Evolutionary conservation across 1,140 invertebrate genomes (phyloP).

Genomic region (Maniola jurtina): DNA sequence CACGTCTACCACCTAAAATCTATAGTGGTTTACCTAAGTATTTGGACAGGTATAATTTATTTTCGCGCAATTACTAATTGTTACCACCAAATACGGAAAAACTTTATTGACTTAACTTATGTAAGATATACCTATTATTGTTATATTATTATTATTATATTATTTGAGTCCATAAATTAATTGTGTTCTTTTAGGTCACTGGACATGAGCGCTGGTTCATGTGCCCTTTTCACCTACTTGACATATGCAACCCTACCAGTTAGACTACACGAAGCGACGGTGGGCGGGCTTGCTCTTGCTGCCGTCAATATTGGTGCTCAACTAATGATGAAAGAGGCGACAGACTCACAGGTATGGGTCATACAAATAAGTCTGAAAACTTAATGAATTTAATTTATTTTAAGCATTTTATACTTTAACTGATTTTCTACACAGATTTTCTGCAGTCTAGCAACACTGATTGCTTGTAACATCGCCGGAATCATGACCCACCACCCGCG

Average conservation of each 20-base stretch:
- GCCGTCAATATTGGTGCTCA: slow-evolving; percentile 81
- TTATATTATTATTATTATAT: too few species aligned
- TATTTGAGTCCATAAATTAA: neutral
- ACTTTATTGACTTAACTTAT: too few species aligned
- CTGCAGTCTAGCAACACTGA: slow-evolving; percentile 84
- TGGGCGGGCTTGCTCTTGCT: slow-evolving; percentile 85
- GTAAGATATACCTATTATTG: too few species aligned
- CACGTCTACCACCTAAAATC: too few species aligned
- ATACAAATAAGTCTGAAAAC: too few species aligned
- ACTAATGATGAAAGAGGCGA: slow-evolving; percentile 40
- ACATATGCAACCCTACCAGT: slow-evolving; percentile 93
- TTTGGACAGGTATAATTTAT: too few species aligned
- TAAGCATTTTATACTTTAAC: too few species aligned
- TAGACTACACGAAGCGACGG: slow-evolving; percentile 87
- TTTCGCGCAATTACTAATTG: too few species aligned
- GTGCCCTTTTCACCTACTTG: slow-evolving; percentile 91
- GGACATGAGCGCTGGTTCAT: slow-evolving; percentile 82
- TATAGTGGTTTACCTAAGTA: too few species aligned
- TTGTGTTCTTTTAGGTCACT: slow-evolving; percentile 40
- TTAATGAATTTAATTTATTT: neutral
- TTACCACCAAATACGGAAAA: too few species aligned
- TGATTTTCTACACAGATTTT: slow-evolving; percentile 81
- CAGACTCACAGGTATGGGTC: slow-evolving; percentile 40
- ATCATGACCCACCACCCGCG: slow-evolving; percentile 95
- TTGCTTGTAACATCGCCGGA: slow-evolving; percentile 91